A percentile compares a stretch with the other conserved stretches of the same genome.
phyloP scores from a whole-genome alignment of 2,888 invertebrate species.

The Sicus ferrugineus region DNA sequence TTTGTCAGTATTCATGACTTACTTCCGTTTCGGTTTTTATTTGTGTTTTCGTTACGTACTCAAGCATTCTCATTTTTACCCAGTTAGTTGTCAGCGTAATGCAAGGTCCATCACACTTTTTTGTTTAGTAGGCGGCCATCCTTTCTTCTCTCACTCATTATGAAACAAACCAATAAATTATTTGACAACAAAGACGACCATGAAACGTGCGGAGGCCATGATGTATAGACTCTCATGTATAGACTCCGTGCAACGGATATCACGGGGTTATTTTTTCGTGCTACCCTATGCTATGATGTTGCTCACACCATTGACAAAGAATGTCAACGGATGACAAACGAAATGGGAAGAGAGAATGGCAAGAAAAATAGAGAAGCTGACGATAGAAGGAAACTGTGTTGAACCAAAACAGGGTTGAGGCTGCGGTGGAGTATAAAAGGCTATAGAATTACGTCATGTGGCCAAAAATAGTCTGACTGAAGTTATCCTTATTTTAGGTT shows the following conservation, averaged over 20 bases:
- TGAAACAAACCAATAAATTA: slow-evolving; percentile 28
- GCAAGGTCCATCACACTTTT: too few relatives aligned
- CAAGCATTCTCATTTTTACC: too few relatives aligned
- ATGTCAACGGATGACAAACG: slow-evolving; percentile 1
- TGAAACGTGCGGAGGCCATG: slow-evolving; percentile 5
- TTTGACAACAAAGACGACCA: slow-evolving; percentile 24
- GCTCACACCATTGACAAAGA: slow-evolving; percentile 12
- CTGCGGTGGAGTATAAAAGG: too few relatives aligned
- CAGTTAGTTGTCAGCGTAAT: too few relatives aligned
- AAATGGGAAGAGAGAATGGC: too few relatives aligned
- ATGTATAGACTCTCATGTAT: neutral
- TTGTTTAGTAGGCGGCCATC: neutral
- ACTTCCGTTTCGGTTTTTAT: too few relatives aligned
- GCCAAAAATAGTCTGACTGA: neutral
- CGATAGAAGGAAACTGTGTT: too few relatives aligned
- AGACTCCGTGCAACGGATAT: neutral
- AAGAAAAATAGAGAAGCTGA: too few relatives aligned
- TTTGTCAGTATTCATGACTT: too few relatives aligned
- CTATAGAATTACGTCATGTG: neutral
- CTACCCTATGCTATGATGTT: neutral
- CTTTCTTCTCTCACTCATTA: neutral
- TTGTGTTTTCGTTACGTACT: too few relatives aligned
- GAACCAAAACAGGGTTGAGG: too few relatives aligned
- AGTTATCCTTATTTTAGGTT: neutral
- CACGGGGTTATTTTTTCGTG: neutral